Evolutionary conservation across 2,888 invertebrate species (phyloP), one percentile per base, ranked within the genome.

Genomic region (Ectemnius lituratus): DNA sequence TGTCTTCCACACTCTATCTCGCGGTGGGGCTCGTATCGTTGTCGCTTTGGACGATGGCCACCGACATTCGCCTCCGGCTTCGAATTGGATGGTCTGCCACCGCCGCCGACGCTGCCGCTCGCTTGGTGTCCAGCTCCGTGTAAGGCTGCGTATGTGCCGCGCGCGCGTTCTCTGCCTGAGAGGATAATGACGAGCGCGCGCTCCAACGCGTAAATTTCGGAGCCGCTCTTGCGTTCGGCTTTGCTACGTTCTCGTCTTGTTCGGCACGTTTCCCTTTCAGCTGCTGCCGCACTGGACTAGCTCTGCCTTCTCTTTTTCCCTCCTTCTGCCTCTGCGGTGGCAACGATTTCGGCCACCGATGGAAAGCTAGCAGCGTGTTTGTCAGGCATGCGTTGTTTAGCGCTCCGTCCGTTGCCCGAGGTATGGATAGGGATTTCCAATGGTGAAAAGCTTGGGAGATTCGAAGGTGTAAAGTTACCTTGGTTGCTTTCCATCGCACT

Each of bases 11-110:
- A 72, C 73, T 58, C 28, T 66, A 56, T 63, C 62, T 61, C 49
- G 13, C 67, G 27, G 37, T 37, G 67, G 2, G n/a, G n/a, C 28
- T 75, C 71, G 62, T 71, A 59, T 27, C 70, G 47, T 58, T 59
- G 37, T 62, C 62, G 28, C 2, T 13, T 45, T 58, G 79, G 76
- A 81, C 68, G 79, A 56, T 73, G 79, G 72, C 82, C 75, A 61
- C 82, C 75, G 70, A 79, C 73, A 80, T 70, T 73, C 63, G 82
- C 80, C 70, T 72, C 76, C 71, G 79, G 74, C 60, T 72, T 71
- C 76, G 79, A 73, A 63, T 80, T 82, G 73, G 80, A 80, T 71
- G 78, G 69, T 80, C 71, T 78, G 75, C 49, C 67, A 20, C 64
- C 58, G 23, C 45, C 45, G 2, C 64, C 18, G n/a, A n/a, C 56